Evolutionary conservation across 2,888 invertebrate genomes (phyloP), one percentile per base, ranked within the genome.

Genomic region (Artemia sp.): DNA sequence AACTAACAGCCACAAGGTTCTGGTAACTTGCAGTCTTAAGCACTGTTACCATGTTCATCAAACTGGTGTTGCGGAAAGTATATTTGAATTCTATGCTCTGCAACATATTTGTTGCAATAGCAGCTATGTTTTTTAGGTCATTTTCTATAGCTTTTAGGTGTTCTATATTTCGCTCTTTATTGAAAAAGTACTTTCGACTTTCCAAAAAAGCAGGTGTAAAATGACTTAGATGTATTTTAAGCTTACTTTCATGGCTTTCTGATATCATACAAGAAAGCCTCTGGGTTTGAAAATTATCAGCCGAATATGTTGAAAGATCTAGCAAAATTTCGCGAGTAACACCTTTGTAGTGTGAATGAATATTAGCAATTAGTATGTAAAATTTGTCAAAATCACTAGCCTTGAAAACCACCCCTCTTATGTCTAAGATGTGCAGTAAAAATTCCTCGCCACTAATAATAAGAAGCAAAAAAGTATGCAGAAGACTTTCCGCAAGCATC

Each of bases 171-270:
- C 19, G 19, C 1, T 19, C 19, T 19, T 19, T 19, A 19, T 19
- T 19, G 19, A 19, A 19, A 19, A 19, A 19, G 19, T 19, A 19
- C 19, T 19, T 19, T 19, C 19, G 19, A 19, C 19, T 19, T 19
- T 19, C 19, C 19, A 19, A 19, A 19, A 19, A 19, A 19, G 19
- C 19, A 14, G 58, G n/a, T 58, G n/a, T n/a, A 58, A 58, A 58
- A 58, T 58, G 58, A 14, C 58, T 19, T 14, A 58, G 58, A 14
- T 58, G 58, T 58, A 58, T 19, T 58, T 58, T n/a, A 58, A 58
- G 19, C 58, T 8, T 58, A 14, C n/a, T 19, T 19, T 19, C 19
- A 19, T 19, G 19, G 19, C 19, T 19, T 19, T 19, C 19, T 19
- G 19, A 19, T 19, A 19, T 19, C 19, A 19, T 19, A 1, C 19